Conservation (phyloP, 2,797 vertebrate species). For the Tolypeutes matacus region DNA sequence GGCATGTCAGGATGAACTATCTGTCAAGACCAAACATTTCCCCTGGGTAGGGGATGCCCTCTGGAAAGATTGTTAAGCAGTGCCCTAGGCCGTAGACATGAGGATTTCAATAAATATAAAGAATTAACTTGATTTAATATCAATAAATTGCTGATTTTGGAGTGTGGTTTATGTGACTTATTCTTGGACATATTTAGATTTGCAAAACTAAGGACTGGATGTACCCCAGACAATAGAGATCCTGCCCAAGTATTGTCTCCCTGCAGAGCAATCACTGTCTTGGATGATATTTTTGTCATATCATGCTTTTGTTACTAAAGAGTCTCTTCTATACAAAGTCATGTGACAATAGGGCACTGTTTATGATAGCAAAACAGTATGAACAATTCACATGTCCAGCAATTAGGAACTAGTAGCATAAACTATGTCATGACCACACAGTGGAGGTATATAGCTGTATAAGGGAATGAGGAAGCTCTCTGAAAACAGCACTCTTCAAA, state of each 20-base stretch:
- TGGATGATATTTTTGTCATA: background rate
- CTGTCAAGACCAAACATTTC: background rate
- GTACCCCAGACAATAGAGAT: background rate
- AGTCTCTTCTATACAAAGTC: conserved; percentile 1
- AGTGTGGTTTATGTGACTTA: background rate
- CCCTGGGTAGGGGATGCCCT: background rate
- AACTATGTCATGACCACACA: background rate
- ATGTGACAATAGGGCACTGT: background rate
- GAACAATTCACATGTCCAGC: background rate
- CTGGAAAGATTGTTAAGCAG: background rate
- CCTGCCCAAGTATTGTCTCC: background rate
- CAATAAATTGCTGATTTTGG: background rate
- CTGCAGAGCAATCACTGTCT: background rate
- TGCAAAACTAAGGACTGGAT: background rate
- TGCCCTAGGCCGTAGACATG: background rate
- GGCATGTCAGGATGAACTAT: background rate
- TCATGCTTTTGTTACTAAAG: background rate
- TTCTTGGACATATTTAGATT: background rate
- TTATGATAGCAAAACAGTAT: background rate
- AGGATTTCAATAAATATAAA: conserved; percentile 37
- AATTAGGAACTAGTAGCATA: background rate
- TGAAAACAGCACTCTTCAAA: background rate
- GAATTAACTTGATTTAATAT: background rate
- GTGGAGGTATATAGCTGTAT: background rate
- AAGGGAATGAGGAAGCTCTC: background rate